Evolutionary conservation across 2,113 vertebrate genomes (phyloP).

Genomic region (Paracanthobrama guichenoti): DNA sequence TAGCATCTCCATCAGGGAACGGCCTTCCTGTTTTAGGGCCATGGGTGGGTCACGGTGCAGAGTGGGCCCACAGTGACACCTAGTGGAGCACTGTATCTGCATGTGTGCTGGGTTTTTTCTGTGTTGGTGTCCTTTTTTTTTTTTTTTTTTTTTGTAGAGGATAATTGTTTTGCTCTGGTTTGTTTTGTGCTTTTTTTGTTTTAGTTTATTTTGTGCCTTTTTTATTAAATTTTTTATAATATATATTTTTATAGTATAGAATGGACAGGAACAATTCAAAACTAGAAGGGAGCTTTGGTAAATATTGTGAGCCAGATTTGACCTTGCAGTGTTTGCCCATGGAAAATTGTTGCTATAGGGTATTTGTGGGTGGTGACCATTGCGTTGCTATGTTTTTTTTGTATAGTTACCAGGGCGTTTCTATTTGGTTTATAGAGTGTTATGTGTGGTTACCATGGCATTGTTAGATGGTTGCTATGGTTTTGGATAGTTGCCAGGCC

Average conservation of each 20-base stretch:
- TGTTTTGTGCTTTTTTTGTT: neutral
- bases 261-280: neutral
- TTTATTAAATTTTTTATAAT: too few species aligned
- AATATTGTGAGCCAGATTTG: neutral
- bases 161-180: neutral
- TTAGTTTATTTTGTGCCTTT: neutral
- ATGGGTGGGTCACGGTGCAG: constrained; percentile 1
- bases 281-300: neutral
- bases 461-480: neutral
- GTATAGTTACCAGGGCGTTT: too few species aligned
- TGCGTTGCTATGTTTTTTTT: too few species aligned
- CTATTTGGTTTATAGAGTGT: too few species aligned
- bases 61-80: constrained; percentile 75
- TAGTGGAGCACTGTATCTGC: constrained; percentile 61
- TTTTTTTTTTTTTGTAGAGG: neutral
- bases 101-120: neutral
- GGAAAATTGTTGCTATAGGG: neutral
- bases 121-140: neutral
- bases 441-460: too few species aligned
- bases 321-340: neutral
- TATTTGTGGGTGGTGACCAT: neutral
- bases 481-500: too few species aligned
- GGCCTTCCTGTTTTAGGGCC: constrained; percentile 13
- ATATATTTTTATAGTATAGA: neutral
- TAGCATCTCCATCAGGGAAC: constrained; percentile 44